A percentile compares a stretch with the other conserved stretches of the same genome.
Evolutionary conservation across 2,113 vertebrate genomes (phyloP).

Genomic region (Romanogobio albipinnatus): DNA sequence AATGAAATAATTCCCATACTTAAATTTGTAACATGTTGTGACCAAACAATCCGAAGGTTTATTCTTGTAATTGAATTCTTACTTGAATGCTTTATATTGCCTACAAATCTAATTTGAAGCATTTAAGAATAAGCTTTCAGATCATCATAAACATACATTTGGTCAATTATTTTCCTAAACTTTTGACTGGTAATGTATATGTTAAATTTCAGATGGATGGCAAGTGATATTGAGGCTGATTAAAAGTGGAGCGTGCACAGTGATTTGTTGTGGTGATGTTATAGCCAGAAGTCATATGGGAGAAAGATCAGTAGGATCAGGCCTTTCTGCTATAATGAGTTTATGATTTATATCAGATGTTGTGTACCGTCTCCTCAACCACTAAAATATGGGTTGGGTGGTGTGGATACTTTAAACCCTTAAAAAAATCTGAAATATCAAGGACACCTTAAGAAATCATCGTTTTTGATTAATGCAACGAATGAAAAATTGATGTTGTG

Average conservation of each 20-base stretch:
- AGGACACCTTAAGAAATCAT: neutral
- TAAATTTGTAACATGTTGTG: neutral
- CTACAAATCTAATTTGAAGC: neutral
- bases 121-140: neutral
- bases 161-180: neutral
- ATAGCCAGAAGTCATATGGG: conserved; percentile 3
- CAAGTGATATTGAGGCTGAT: neutral
- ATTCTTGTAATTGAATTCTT: neutral
- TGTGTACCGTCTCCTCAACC: neutral
- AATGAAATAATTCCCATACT: neutral
- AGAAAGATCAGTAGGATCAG: conserved; percentile 13
- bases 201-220: neutral
- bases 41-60: neutral
- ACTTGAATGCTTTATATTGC: neutral
- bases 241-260: neutral
- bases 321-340: conserved; percentile 21
- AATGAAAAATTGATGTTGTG: neutral
- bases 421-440: neutral
- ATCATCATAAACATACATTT: neutral
- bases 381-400: neutral
- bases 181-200: neutral
- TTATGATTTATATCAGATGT: conserved; percentile 23
- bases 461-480: neutral
- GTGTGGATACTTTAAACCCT: neutral
- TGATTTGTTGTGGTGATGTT: conserved; percentile 16